A percentile compares a stretch with the other conserved stretches of the same genome.
phyloP scores from a whole-genome alignment of 2,888 invertebrate species.

The Lordiphosa andalusiaca region DNA sequence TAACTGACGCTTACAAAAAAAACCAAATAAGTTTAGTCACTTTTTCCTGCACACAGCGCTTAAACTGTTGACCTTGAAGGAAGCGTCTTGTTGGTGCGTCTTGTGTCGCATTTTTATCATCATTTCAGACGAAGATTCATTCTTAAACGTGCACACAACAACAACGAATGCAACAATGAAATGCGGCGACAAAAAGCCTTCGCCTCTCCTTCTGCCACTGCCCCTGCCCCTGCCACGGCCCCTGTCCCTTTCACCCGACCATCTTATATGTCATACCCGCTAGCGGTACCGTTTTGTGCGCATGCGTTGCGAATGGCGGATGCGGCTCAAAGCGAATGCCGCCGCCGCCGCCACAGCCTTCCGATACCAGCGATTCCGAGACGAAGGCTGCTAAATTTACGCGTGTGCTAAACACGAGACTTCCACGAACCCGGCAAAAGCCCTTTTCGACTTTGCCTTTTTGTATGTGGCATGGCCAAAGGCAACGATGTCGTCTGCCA shows the following conservation, averaged over 20 bases:
- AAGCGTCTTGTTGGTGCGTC: conserved; percentile 33
- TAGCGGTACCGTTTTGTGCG: conserved; percentile 79
- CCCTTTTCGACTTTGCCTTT: conserved; percentile 38
- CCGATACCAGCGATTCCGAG: conserved; percentile 2
- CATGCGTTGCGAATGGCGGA: conserved; percentile 79
- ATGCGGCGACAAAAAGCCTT: conserved; percentile 62
- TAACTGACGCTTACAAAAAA: conserved; percentile 60
- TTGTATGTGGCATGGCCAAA: conserved; percentile 55
- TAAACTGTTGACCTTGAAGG: conserved; percentile 62
- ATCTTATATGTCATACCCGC: conserved; percentile 43
- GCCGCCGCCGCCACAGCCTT: conserved; percentile 47
- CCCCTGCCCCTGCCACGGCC: neutral
- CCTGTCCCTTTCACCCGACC: too few relatives aligned
- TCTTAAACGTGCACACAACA: conserved; percentile 54
- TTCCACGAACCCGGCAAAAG: conserved; percentile 75
- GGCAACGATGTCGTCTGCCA: conserved; percentile 35
- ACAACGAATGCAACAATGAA: conserved; percentile 58
- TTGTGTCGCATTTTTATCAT: conserved; percentile 54
- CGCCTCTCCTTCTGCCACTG: neutral
- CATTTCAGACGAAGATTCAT: conserved; percentile 68
- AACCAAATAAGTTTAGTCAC: conserved; percentile 1
- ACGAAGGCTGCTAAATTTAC: conserved; percentile 73
- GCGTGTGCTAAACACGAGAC: conserved; percentile 81
- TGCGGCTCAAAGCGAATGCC: conserved; percentile 76
- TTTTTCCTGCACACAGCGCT: conserved; percentile 20